Percentiles rank a stretch among this genome's conserved stretches.
Evolutionary conservation across 2,888 invertebrate species (phyloP).

Genomic region (Limenitis camilla): DNA sequence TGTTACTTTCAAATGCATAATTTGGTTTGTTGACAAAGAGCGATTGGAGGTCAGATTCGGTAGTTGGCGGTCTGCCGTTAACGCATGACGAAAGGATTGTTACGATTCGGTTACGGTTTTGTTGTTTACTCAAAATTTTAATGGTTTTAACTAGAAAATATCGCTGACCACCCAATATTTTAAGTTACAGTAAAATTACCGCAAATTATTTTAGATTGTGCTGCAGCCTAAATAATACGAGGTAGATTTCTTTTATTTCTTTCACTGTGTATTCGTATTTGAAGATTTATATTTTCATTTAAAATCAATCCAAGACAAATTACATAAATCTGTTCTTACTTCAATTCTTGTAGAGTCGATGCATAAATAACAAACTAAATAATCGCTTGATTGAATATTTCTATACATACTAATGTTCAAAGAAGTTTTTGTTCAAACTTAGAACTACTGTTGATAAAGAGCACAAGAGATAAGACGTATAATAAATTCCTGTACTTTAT

Average conservation of each 20-base stretch:
- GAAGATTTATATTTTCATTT: too few species aligned
- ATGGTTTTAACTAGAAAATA: too few species aligned
- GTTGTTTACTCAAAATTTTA: constrained; percentile 1
- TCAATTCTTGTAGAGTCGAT: constrained; percentile 7
- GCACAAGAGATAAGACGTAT: constrained; percentile 14
- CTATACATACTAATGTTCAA: constrained; percentile 3
- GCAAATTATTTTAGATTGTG: too few species aligned
- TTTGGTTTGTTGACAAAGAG: constrained; percentile 4
- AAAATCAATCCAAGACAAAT: not conserved
- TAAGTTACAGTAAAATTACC: too few species aligned
- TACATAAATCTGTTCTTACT: constrained; percentile 15
- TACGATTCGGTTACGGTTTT: constrained; percentile 1
- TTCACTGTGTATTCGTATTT: too few species aligned
- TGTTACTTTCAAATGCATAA: constrained; percentile 39
- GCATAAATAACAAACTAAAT: constrained; percentile 6
- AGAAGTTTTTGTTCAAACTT: constrained; percentile 1
- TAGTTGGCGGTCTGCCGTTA: not conserved
- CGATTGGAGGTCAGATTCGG: constrained; percentile 11
- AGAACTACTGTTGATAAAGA: constrained; percentile 6
- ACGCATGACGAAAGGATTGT: constrained; percentile 9
- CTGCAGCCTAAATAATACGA: too few species aligned
- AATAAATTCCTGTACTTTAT: constrained; percentile 26
- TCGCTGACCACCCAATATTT: too few species aligned
- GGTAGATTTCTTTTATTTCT: too few species aligned
- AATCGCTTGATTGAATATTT: constrained; percentile 11